These are phyloP conservation scores for Bergia sp. DNA, from an alignment of 92 coral and sea anemone species.

Conservation along the genomic window DNA sequence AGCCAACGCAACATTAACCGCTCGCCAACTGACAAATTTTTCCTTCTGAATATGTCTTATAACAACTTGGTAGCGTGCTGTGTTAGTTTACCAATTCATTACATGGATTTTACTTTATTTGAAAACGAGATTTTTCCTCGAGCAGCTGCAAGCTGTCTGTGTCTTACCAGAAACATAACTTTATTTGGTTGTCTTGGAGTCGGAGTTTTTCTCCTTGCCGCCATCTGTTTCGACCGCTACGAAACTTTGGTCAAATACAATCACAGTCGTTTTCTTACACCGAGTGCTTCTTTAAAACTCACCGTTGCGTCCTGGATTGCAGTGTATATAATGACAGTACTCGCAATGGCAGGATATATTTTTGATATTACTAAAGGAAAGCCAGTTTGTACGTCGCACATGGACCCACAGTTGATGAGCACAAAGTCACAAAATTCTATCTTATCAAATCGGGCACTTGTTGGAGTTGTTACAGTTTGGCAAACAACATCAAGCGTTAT, in stretches of 20 bases:
- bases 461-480: neutral
- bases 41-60: constrained; percentile 11
- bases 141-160: neutral
- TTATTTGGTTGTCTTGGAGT: too few species aligned
- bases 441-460: neutral
- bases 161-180: too few species aligned
- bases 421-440: neutral
- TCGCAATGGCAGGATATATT: constrained; percentile 28
- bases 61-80: too few species aligned
- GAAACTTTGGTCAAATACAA: too few species aligned
- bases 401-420: neutral
- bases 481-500: neutral
- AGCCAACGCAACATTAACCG: constrained; percentile 10
- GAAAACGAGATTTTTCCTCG: constrained; percentile 14
- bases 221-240: too few species aligned
- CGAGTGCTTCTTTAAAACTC: neutral
- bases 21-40: constrained; percentile 40
- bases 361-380: constrained; percentile 3
- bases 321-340: constrained; percentile 5
- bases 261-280: constrained; percentile 40
- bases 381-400: neutral
- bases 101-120: constrained; percentile 38
- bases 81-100: constrained; percentile 53
- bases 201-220: too few species aligned
- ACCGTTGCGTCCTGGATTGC: neutral